These are phyloP conservation scores for human DNA, from an alignment of 2,113 vertebrate species.

Conservation along the genomic window GRCh38 chr5:105986001-105986500, in stretches of 20 bases:
- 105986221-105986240: not conserved
- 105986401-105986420: too few species aligned
- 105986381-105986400: not conserved
- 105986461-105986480: not conserved
- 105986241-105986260: not conserved
- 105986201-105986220: not conserved
- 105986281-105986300: not conserved
- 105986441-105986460: too few species aligned
- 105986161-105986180: not conserved
- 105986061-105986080: not conserved
- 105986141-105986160: not conserved
- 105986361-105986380: not conserved
- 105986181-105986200: not conserved
- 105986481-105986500: not conserved
- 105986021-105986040: not conserved
- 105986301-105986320: not conserved
- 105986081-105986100: not conserved
- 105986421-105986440: too few species aligned
- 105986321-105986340: not conserved
- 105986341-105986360: not conserved
- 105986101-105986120: not conserved
- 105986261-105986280: not conserved
- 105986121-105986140: not conserved
- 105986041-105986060: not conserved
- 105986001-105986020: not conserved